Evolutionary conservation across 2,888 invertebrate species (phyloP), one percentile per base, ranked within the genome.

Genomic region (Agonopterix alstromeriana): DNA sequence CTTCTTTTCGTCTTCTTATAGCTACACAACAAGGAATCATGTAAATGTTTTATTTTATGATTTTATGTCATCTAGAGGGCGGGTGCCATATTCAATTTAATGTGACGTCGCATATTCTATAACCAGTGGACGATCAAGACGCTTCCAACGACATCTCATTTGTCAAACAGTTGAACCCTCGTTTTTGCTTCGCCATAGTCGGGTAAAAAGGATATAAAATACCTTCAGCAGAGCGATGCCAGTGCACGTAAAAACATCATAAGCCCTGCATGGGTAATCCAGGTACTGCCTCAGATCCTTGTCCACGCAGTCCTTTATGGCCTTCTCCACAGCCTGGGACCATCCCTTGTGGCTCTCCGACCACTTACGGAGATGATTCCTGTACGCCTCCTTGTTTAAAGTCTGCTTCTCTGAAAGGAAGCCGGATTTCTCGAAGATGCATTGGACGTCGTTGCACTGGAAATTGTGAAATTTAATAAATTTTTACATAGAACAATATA

Each of bases 211-310:
- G 3, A 27, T 27, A 5, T 7, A 27, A 27, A 17, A 27, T 66
- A 87, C 87, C 80, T 87, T 88, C 35, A 88, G 52, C 77, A 88
- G 77, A 56, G 87, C 83, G 27, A 86, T 85, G 0, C 85, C 82
- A 11, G 87, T 86, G 50, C 87, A 88, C 14, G 82, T 73, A 47
- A 87, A 87, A 0, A 86, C 83, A 48, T 88, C 87, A 47, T 87
- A 86, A 0, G 86, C 83, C 44, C 70, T 77, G 59, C 87, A 88
- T 1, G 86, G 79, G 9, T 66, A 64, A 46, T 74, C 74, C 27
- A 87, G 55, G 47, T 85, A 77, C 52, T 87, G 86, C 35, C 86
- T 68, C 0, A 84, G 58, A 8, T 86, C 82, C 3, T 58, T 77
- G 4, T 87, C 79, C 0, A 87, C 75, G 43, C 87, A 88, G 51